Evolutionary conservation across 2,888 invertebrate species (phyloP), one percentile per base, ranked within the genome.

Genomic region (Lochmaea crataegi): DNA sequence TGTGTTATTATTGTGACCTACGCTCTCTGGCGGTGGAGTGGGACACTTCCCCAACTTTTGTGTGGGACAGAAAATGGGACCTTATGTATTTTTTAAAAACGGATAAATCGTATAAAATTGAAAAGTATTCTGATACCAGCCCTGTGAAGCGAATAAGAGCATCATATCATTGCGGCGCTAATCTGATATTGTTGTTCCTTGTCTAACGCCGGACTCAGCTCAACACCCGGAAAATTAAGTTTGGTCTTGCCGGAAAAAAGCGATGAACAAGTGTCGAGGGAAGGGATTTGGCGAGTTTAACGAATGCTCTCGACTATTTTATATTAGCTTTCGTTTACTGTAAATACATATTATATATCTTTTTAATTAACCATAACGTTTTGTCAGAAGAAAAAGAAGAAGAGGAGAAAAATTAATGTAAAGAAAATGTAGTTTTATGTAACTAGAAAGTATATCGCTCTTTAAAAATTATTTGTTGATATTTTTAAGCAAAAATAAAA

Each of bases 161-260:
- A 56, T 53, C 56, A 41, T 57, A 67, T 67, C 67, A 38, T 26
- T 45, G 51, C 60, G 57, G 67, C 82, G 79, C 81, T 87, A 87
- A 86, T 86, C 86, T 85, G 86, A 86, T 86, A 85, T 86, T 85
- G 85, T 84, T 85, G 85, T 85, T 85, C 86, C 83, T 79, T 70
- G 78, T 70, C 72, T 63, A 70, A 70, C 64, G 83, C 84, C 83
- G 86, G 65, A 71, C 85, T 87, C 85, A 86, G 85, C 80, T 84
- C 86, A 86, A 85, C 81, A 85, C 80, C 86, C 86, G 86, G 86
- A 87, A 87, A 87, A 87, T 87, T 87, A 86, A 87, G 86, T 87
- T 87, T 87, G 84, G 82, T 80, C 70, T 70, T 65, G 82, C 79
- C 81, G 78, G 78, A 74, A 79, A 82, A 80, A 82, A 79, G 78